phyloP scores from a whole-genome alignment of 2,888 invertebrate genomes.

The Andrena dorsata region DNA sequence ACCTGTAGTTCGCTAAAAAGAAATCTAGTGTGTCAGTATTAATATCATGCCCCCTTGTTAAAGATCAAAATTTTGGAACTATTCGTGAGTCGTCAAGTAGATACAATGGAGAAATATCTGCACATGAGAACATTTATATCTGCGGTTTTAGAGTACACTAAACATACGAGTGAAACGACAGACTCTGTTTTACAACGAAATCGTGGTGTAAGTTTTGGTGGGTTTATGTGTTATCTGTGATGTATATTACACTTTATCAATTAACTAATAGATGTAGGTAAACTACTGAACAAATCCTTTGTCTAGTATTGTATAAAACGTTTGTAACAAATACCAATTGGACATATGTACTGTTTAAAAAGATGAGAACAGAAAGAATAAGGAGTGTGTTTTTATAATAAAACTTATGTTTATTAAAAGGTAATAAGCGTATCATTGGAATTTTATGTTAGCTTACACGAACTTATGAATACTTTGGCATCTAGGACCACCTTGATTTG shows the following conservation, averaged over 20 bases:
- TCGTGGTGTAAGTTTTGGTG: conserved; percentile 79
- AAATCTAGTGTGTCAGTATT: conserved; percentile 20
- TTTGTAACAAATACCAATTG: no score
- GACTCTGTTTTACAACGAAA: conserved; percentile 80
- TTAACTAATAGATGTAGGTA: no score
- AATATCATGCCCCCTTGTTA: conserved; percentile 1
- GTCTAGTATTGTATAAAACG: no score
- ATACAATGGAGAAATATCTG: conserved; percentile 78
- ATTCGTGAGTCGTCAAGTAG: not conserved
- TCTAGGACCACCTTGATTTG: conserved; percentile 88
- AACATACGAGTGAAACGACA: conserved; percentile 79
- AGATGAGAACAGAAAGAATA: no score
- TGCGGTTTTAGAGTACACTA: conserved; percentile 78
- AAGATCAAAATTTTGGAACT: conserved; percentile 19
- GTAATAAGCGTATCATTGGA: conserved; percentile 88
- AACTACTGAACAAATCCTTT: no score
- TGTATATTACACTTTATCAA: not conserved
- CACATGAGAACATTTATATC: conserved; percentile 79
- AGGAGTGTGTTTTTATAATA: no score
- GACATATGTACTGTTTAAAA: no score
- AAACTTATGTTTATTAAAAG: no score
- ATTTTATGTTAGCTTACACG: no score
- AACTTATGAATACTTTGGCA: conserved; percentile 87
- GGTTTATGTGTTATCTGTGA: no score
- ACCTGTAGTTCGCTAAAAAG: conserved; percentile 4